phyloP scores from a whole-genome alignment of 2,113 vertebrate species.

The Ardeotis arabs region DNA sequence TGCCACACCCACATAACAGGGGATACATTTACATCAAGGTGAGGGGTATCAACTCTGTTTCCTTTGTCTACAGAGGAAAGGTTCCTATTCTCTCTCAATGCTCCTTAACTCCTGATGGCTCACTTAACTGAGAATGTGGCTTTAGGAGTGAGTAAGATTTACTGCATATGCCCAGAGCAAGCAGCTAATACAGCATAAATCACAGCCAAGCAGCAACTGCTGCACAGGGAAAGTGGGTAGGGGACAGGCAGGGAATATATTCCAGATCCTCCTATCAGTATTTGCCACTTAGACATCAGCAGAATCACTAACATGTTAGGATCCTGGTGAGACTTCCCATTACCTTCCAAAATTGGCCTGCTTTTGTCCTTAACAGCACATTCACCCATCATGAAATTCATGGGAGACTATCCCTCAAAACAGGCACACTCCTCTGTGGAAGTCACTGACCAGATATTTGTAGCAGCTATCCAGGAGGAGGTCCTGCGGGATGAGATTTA shows the following conservation, averaged over 20 bases:
- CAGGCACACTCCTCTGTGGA: conserved; percentile 81
- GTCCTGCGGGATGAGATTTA: conserved; percentile 90
- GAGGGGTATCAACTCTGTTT: not conserved
- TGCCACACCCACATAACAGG: not conserved
- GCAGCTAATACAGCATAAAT: not conserved
- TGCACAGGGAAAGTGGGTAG: not conserved
- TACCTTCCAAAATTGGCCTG: not conserved
- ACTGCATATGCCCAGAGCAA: not conserved
- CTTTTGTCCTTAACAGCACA: conserved; percentile 69
- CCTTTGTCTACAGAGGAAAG: not conserved
- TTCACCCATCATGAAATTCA: conserved; percentile 93
- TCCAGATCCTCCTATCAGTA: not conserved
- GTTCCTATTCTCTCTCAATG: not conserved
- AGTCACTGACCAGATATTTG: conserved; percentile 93
- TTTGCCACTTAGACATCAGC: not conserved
- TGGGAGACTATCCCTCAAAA: conserved; percentile 94
- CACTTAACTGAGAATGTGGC: not conserved
- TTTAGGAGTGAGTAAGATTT: not conserved
- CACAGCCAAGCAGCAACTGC: not conserved
- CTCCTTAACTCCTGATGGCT: not conserved
- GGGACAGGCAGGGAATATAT: not conserved
- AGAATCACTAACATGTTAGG: not conserved
- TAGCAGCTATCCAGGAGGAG: conserved; percentile 78
- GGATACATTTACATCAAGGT: not conserved
- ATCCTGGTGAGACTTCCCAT: not conserved